Conservation (phyloP, 1,140 invertebrate genomes). For the Pseudomyrmex concolor region DNA sequence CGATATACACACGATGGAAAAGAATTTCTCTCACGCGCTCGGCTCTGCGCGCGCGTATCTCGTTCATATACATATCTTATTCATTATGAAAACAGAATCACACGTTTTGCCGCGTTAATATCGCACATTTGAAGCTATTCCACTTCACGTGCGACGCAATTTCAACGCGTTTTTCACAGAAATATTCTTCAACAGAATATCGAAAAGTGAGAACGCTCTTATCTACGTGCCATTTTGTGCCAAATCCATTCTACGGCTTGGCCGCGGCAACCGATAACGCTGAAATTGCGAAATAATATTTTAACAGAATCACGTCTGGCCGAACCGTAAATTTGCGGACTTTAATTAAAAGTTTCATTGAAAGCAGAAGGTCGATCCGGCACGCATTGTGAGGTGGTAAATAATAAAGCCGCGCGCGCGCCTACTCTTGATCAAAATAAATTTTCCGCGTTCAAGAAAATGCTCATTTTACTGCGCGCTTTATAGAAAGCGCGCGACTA, state of each 20-base stretch:
- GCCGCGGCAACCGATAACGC: constrained; percentile 64
- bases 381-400: constrained; percentile 66
- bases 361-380: constrained; percentile 41
- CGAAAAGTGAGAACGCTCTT: constrained; percentile 47
- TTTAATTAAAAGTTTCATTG: constrained; percentile 77
- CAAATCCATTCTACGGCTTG: constrained; percentile 59
- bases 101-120: constrained; percentile 30
- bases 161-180: constrained; percentile 39
- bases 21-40: background rate
- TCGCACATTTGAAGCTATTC: constrained; percentile 52
- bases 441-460: constrained; percentile 64
- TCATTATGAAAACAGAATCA: constrained; percentile 44
- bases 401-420: constrained; percentile 67
- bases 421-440: constrained; percentile 66
- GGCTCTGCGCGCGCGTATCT: background rate
- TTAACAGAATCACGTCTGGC: constrained; percentile 71
- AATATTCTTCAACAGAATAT: constrained; percentile 8
- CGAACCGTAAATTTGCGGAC: constrained; percentile 72
- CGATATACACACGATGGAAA: constrained; percentile 23
- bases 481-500: background rate
- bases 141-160: constrained; percentile 24
- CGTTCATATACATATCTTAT: constrained; percentile 1
- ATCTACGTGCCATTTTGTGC: constrained; percentile 46
- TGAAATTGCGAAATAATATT: constrained; percentile 76
- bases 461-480: constrained; percentile 31